Percentiles rank a stretch among this genome's conserved stretches.
phyloP scores from a whole-genome alignment of 2,888 invertebrate genomes.

The Azorinus chamasolen region DNA sequence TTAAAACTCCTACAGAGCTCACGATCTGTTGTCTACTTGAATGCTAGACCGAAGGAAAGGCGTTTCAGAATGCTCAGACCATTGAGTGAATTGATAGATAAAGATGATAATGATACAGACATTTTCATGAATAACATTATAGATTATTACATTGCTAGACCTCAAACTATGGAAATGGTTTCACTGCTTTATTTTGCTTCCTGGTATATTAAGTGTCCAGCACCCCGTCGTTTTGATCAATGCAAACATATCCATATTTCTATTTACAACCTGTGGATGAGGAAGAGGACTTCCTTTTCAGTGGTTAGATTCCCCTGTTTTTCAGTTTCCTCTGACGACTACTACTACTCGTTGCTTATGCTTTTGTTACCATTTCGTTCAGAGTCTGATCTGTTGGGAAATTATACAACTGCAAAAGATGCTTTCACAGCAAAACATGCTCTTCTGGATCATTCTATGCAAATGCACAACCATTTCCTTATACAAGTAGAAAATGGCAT shows the following conservation, averaged over 20 bases:
- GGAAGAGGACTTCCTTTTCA: not conserved
- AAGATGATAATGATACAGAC: constrained; percentile 20
- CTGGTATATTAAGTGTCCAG: constrained; percentile 29
- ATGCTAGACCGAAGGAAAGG: constrained; percentile 22
- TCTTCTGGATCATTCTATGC: not conserved
- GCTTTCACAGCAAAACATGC: constrained; percentile 24
- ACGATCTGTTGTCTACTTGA: constrained; percentile 29
- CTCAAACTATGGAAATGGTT: constrained; percentile 3
- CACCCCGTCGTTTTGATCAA: not conserved
- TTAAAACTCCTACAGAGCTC: constrained; percentile 27
- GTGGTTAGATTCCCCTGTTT: constrained; percentile 28
- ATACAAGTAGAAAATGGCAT: constrained; percentile 14
- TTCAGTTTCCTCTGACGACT: constrained; percentile 28
- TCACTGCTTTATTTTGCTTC: constrained; percentile 25
- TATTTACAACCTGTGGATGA: not conserved
- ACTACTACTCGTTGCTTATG: constrained; percentile 30
- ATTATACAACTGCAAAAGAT: constrained; percentile 2
- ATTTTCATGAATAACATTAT: constrained; percentile 32
- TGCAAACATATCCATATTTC: not conserved
- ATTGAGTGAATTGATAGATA: not conserved
- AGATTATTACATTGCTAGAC: constrained; percentile 42
- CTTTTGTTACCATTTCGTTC: constrained; percentile 24
- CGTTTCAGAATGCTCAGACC: constrained; percentile 26
- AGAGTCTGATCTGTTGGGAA: constrained; percentile 15
- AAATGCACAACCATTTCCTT: not conserved